Conservation (phyloP, 2,888 invertebrate genomes). For the Stenotaenia linearis region DNA sequence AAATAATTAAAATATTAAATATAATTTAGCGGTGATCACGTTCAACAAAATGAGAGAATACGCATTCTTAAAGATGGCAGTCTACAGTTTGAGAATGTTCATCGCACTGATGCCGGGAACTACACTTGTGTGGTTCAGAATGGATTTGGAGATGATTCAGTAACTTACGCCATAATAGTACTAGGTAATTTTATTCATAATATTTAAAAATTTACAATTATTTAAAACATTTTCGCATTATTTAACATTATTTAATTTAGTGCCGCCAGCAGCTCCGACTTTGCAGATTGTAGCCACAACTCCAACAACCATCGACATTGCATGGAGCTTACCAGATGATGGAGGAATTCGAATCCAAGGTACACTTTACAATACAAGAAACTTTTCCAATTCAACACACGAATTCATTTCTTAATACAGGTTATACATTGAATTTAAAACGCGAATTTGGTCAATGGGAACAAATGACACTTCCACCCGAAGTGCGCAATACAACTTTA, state of each 20-base stretch:
- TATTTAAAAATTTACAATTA: neutral
- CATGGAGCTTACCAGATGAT: slow-evolving; percentile 32
- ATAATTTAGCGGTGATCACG: slow-evolving; percentile 22
- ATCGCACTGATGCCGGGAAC: slow-evolving; percentile 84
- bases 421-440: slow-evolving; percentile 37
- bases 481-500: slow-evolving; percentile 38
- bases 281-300: slow-evolving; percentile 26
- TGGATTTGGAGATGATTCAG: slow-evolving; percentile 86
- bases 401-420: slow-evolving; percentile 21
- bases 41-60: slow-evolving; percentile 28
- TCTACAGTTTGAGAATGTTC: slow-evolving; percentile 78
- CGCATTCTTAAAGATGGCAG: slow-evolving; percentile 65
- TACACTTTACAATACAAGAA: too few species aligned
- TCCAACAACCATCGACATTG: slow-evolving; percentile 27
- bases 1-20: neutral
- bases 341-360: slow-evolving; percentile 31
- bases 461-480: slow-evolving; percentile 39
- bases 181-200: slow-evolving; percentile 57
- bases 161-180: slow-evolving; percentile 81
- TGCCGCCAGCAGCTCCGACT: slow-evolving; percentile 30
- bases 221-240: neutral
- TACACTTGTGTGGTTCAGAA: slow-evolving; percentile 91
- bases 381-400: neutral
- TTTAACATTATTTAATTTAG: neutral
- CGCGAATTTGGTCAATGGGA: slow-evolving; percentile 38